Conservation (phyloP, 2,113 vertebrate species). For the Anseranas semipalmata region DNA sequence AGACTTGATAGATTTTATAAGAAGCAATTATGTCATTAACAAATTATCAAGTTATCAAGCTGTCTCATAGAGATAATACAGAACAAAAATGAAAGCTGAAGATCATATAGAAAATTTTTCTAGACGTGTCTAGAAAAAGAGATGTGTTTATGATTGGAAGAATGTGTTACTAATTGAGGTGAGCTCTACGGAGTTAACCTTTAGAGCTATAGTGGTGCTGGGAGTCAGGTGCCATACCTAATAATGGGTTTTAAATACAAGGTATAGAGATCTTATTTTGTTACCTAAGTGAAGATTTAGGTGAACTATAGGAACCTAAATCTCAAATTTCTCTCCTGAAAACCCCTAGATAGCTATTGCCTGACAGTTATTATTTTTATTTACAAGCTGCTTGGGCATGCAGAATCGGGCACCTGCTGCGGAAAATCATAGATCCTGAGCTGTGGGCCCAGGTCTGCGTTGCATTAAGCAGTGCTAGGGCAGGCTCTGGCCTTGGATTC, state of each 20-base stretch:
- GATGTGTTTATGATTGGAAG: neutral
- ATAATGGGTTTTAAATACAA: neutral
- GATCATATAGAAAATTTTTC: conserved; percentile 39
- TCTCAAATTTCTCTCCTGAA: neutral
- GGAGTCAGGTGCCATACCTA: neutral
- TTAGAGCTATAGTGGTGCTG: neutral
- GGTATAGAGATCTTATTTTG: neutral
- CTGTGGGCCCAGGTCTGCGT: neutral
- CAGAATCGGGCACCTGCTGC: neutral
- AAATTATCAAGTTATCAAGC: conserved; percentile 69
- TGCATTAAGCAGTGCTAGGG: neutral
- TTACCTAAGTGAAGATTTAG: neutral
- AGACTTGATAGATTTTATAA: conserved; percentile 59
- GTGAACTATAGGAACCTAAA: neutral
- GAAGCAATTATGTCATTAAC: conserved; percentile 73
- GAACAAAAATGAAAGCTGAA: conserved; percentile 22
- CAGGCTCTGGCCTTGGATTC: neutral
- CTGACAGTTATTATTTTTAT: neutral
- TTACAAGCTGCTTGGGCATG: neutral
- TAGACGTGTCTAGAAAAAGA: neutral
- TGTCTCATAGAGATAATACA: conserved; percentile 37
- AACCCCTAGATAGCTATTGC: neutral
- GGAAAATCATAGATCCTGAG: neutral
- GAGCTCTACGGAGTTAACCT: conserved; percentile 30
- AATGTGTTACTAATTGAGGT: conserved; percentile 39